Base-by-base conservation (phyloP, 2,113 vertebrate species). In the Macrotis lagotis region DNA sequence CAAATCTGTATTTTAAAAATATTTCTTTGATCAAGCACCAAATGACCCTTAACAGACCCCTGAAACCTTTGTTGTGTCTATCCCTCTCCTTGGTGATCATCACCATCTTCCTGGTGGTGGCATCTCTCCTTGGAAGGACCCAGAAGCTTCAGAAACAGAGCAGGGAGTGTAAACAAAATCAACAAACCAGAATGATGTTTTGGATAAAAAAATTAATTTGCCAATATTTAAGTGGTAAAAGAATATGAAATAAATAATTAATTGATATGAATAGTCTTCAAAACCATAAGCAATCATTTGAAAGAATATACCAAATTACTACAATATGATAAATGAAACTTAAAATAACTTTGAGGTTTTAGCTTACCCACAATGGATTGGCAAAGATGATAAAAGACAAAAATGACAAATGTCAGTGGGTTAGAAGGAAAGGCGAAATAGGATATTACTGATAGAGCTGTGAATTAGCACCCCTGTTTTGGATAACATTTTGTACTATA, bases 151-250 rank as follows among this genome's bases (percentile, higher is more conserved):
- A 8, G 74, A 50, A 44, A 89, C 44, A 28, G 51, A 31, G 25
- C 44, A 28, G 74, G 37, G 50, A 25, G 48, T 44, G 47, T 74
- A 88, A 96, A 90, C 0, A 0, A 28, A 22, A 48, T 90, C 88
- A 96, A 95, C 92, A 97, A 97, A 97, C 3, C 47, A 48, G 55
- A 66, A 66, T 66, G 59, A 37, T 37, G 59, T 37, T 66, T 66
- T 66, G 59, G 59, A 66, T 12, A 66, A 83, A 83, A 44, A 83
- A 6, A 44, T 44, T 44, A 16, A 83, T 83, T 83, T 83, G 66
- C 66, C n/a, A 83, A 24, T 83, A 44, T 44, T 19, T 83, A 83
- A 44, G 6, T 83, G 16, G 44, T 22, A 14, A 83, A 83, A 83
- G n/a, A 83, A 83, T 22, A 44, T 83, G 66, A 83, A 83, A n/a